These are phyloP conservation scores for Ormyrus rosae DNA, from an alignment of 2,888 invertebrate species.

Conservation along the genomic window DNA sequence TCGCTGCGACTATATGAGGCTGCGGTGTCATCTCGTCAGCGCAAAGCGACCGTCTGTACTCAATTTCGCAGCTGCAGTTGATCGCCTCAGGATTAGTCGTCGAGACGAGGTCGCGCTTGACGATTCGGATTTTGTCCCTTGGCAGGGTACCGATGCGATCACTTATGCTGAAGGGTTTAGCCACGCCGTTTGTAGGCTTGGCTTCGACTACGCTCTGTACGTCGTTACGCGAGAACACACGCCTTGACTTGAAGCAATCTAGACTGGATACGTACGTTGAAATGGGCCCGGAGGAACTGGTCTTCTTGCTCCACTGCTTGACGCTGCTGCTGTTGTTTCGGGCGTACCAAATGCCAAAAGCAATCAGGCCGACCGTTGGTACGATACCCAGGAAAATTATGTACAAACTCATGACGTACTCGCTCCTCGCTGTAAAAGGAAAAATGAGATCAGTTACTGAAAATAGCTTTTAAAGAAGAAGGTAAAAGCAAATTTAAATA, in stretches of 20 bases:
- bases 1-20: neutral
- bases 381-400: constrained; percentile 92
- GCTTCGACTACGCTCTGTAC: constrained; percentile 40
- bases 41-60: constrained; percentile 64
- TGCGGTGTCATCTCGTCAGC: neutral
- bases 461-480: too few relatives aligned
- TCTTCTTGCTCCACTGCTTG: constrained; percentile 74
- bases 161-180: constrained; percentile 37
- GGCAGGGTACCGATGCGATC: constrained; percentile 34
- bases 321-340: constrained; percentile 82
- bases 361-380: constrained; percentile 82
- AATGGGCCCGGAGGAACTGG: constrained; percentile 65
- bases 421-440: constrained; percentile 81
- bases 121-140: constrained; percentile 77
- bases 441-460: too few relatives aligned
- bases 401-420: constrained; percentile 88
- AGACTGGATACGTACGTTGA: constrained; percentile 78
- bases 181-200: constrained; percentile 51
- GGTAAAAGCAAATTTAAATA: too few relatives aligned
- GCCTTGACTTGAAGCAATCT: constrained; percentile 59
- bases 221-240: constrained; percentile 56
- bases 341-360: constrained; percentile 86
- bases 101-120: constrained; percentile 80
- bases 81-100: constrained; percentile 81
- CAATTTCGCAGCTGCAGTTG: constrained; percentile 74